phyloP scores from a whole-genome alignment of 2,888 invertebrate genomes.

The Entomobrya multifasciata region DNA sequence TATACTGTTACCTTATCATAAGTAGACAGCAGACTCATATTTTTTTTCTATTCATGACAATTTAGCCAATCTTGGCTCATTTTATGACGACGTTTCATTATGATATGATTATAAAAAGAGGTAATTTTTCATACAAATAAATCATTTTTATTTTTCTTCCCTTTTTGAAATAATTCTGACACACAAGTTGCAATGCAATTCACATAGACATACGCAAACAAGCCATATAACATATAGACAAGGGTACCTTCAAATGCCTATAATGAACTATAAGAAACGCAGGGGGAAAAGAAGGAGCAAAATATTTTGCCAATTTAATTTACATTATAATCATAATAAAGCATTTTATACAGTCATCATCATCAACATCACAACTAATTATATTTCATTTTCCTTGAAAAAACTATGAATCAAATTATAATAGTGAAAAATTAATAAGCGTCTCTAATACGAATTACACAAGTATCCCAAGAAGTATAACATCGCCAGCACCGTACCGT shows the following conservation, averaged over 20 bases:
- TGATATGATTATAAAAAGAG: constrained; percentile 36
- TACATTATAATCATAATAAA: constrained; percentile 60
- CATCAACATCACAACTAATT: constrained; percentile 19
- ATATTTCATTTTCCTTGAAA: constrained; percentile 54
- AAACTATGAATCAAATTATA: constrained; percentile 35
- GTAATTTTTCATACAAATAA: constrained; percentile 32
- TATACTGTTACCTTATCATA: no score
- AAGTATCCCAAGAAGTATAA: neutral
- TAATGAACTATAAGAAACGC: no score
- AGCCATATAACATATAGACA: neutral
- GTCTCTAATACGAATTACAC: constrained; percentile 48
- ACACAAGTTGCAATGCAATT: neutral
- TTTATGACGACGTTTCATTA: constrained; percentile 6
- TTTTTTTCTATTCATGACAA: no score
- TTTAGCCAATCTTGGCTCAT: neutral
- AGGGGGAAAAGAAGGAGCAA: neutral
- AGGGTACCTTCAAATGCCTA: no score
- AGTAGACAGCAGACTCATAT: neutral
- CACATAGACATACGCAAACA: neutral
- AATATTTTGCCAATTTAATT: constrained; percentile 54
- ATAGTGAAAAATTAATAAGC: constrained; percentile 64
- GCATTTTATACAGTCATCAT: constrained; percentile 30
- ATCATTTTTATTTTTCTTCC: constrained; percentile 22
- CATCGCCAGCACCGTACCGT: neutral
- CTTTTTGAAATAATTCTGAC: constrained; percentile 6